phyloP scores from a whole-genome alignment of 2,113 vertebrate species.

The Psophia crepitans region DNA sequence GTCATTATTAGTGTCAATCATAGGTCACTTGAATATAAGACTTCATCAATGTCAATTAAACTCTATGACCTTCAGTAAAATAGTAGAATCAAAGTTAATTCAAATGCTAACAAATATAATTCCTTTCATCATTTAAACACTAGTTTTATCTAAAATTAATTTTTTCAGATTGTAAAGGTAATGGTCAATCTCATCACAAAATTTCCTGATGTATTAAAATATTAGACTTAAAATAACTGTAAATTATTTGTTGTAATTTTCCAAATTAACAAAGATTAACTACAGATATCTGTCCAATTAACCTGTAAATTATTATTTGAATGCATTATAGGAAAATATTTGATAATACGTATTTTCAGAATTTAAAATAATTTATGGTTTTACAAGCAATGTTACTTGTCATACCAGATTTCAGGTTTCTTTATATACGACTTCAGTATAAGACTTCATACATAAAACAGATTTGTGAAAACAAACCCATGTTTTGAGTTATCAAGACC shows the following conservation, averaged over 20 bases:
- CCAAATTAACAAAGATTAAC: constrained; percentile 7
- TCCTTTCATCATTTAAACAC: constrained; percentile 24
- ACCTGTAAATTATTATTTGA: neutral
- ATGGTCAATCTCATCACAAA: neutral
- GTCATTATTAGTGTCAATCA: constrained; percentile 41
- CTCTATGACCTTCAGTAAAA: constrained; percentile 43
- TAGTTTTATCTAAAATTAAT: neutral
- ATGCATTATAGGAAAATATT: neutral
- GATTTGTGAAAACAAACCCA: neutral
- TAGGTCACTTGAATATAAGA: constrained; percentile 30
- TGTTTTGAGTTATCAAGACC: neutral
- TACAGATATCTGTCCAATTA: neutral
- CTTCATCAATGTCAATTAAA: constrained; percentile 63
- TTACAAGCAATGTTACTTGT: neutral
- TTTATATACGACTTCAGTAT: neutral
- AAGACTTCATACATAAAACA: neutral
- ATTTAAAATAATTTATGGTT: neutral
- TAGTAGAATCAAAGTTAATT: constrained; percentile 30
- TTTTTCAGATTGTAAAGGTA: neutral
- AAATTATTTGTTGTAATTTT: constrained; percentile 3
- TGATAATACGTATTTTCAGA: neutral
- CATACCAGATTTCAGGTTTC: neutral
- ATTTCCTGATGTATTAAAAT: neutral
- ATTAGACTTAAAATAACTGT: neutral
- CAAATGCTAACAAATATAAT: constrained; percentile 12